Evolutionary conservation across 2,113 vertebrate genomes (phyloP).

Genomic region (Sclerurus mexicanus): DNA sequence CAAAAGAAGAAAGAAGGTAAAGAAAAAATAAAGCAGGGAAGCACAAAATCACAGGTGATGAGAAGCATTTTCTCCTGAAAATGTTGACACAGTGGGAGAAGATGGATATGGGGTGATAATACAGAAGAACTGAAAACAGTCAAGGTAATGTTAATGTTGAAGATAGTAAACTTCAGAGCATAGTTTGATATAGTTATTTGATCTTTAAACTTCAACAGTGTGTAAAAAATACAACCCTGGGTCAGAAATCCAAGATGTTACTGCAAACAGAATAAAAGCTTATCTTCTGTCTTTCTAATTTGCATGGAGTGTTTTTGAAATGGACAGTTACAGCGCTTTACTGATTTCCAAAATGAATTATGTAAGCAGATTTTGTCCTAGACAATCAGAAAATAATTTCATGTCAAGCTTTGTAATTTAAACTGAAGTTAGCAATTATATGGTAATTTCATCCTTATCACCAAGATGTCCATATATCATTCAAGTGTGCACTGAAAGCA

Average conservation of each 20-base stretch:
- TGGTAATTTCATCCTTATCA: neutral
- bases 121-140: neutral
- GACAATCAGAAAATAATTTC: conserved; percentile 5
- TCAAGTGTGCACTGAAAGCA: neutral
- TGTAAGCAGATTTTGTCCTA: neutral
- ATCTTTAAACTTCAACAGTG: neutral
- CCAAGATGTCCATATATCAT: neutral
- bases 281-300: neutral
- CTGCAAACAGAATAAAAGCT: neutral
- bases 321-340: neutral
- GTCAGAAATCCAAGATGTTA: neutral
- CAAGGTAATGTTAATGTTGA: neutral
- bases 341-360: neutral
- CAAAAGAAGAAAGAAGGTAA: neutral
- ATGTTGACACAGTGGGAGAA: neutral
- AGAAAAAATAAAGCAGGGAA: neutral
- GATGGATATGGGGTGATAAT: neutral
- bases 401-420: neutral
- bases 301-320: neutral
- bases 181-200: neutral
- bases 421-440: neutral
- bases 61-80: neutral
- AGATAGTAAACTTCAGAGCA: neutral
- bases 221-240: neutral
- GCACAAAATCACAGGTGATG: neutral